Base-by-base conservation (phyloP, 2,113 vertebrate species). In the Butorides virescens region DNA sequence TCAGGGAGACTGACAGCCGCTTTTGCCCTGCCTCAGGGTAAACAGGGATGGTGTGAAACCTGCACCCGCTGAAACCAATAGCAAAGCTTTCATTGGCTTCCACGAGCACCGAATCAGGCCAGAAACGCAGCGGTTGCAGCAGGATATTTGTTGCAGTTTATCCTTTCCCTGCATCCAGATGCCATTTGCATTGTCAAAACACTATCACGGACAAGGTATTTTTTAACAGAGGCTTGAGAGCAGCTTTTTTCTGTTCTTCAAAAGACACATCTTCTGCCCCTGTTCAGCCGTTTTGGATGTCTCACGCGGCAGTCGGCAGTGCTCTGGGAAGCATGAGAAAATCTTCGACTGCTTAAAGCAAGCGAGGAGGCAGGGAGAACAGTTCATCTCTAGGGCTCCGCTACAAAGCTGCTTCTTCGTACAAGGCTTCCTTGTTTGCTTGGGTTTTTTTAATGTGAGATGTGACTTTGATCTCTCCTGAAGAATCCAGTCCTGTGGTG, bases 281-380 rank as follows among this genome's bases (percentile, higher is more conserved):
- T 30, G 7, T 27, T 39, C 39, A 30, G 71, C 53, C 2, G 0
- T 17, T 37, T 42, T 23, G 72, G 30, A 17, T 58, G 59, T 25
- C 79, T 88, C 2, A 0, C 32, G 68, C 14, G 10, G 79, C 75
- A 84, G 55, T 26, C 0, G 0, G 61, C 53, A 58, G n/a, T 0
- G 0, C 63, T 47, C 17, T 50, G 77, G 77, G 81, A 39, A 84
- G 47, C 72, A n/a, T 17, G 4, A n/a, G 56, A 77, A 84, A 56
- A 91, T 66, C 86, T 65, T 76, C 47, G 55, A 5, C 3, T 6
- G 30, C 76, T 89, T 13, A 23, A 34, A 53, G 67, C 50, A 15
- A 42, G 55, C 1, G 5, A 32, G 37, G 21, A 76, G 23, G 49
- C 80, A 65, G 81, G 65, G 84, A 91, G 49, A 73, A 4, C 42